Percentiles rank a stretch among this genome's conserved stretches.
Conservation (phyloP, 2,888 invertebrate species). For the Rhodophaea formosa region DNA sequence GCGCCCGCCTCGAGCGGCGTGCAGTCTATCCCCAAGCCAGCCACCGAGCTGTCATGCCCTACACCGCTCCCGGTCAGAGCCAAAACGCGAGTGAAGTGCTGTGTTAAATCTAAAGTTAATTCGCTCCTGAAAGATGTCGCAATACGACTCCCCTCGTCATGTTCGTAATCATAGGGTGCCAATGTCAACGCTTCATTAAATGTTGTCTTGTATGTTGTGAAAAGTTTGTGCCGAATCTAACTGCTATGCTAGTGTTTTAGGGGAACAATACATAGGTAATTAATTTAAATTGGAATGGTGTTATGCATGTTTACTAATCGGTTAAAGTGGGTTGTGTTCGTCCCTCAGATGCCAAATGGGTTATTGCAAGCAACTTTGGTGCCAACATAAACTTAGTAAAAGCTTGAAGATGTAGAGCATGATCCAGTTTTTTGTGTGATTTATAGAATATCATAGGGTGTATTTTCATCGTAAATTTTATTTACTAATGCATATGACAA, state of each 20-base stretch:
- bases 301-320: slow-evolving; percentile 40
- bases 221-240: slow-evolving; percentile 28
- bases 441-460: not conserved
- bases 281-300: slow-evolving; percentile 41
- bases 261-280: slow-evolving; percentile 46
- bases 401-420: slow-evolving; percentile 13
- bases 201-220: slow-evolving; percentile 55
- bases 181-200: slow-evolving; percentile 63
- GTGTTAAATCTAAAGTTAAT: not conserved
- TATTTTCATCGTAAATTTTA: too few relatives aligned
- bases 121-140: slow-evolving; percentile 44
- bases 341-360: slow-evolving; percentile 34
- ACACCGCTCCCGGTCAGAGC: slow-evolving; percentile 37
- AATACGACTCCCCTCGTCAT: slow-evolving; percentile 51
- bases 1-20: slow-evolving; percentile 27
- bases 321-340: slow-evolving; percentile 22
- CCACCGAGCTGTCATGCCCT: slow-evolving; percentile 63
- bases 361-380: slow-evolving; percentile 25
- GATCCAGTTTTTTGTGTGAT: slow-evolving; percentile 7
- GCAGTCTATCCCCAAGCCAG: slow-evolving; percentile 64
- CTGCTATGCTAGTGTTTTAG: slow-evolving; percentile 49
- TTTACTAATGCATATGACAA: too few relatives aligned
- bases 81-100: slow-evolving; percentile 50
- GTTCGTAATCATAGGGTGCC: slow-evolving; percentile 72
- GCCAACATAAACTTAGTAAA: slow-evolving; percentile 35